Evolutionary conservation across 2,888 invertebrate species (phyloP).

Genomic region (Anthrax anthrax): DNA sequence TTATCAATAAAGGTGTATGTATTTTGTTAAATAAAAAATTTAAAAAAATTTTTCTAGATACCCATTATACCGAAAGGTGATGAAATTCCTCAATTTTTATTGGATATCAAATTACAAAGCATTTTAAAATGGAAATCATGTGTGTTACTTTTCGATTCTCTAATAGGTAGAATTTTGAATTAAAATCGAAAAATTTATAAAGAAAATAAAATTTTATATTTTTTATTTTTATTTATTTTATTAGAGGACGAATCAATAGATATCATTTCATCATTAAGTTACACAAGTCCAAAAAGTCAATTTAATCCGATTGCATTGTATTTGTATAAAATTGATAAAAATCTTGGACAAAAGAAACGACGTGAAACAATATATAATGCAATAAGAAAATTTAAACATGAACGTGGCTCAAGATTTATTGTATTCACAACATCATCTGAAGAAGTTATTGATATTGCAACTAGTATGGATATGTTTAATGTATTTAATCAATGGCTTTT

Average conservation of each 20-base stretch:
- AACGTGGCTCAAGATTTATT: constrained; percentile 23
- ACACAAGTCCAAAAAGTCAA: constrained; percentile 25
- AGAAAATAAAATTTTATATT: neutral
- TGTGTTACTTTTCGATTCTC: constrained; percentile 56
- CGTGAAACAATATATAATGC: constrained; percentile 19
- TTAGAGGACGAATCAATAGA: constrained; percentile 22
- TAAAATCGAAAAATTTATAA: neutral
- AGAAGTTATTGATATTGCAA: constrained; percentile 53
- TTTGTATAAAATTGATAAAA: constrained; percentile 26
- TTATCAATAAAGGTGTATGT: too few species aligned
- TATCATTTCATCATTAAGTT: constrained; percentile 24
- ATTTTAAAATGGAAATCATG: constrained; percentile 58
- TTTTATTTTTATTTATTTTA: constrained; percentile 1
- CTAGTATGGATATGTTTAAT: constrained; percentile 49
- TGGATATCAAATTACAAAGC: constrained; percentile 53
- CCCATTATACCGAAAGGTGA: constrained; percentile 54
- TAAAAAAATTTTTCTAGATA: constrained; percentile 20
- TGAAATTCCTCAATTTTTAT: constrained; percentile 61
- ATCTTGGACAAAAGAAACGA: constrained; percentile 21
- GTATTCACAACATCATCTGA: constrained; percentile 30
- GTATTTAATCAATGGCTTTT: constrained; percentile 73
- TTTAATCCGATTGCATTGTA: constrained; percentile 26
- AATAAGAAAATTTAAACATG: constrained; percentile 19
- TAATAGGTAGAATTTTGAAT: constrained; percentile 50
- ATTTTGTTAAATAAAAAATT: too few species aligned